Evolutionary conservation across 2,888 invertebrate species (phyloP), one percentile per base, ranked within the genome.

Genomic region (Drosophila mercatorum): DNA sequence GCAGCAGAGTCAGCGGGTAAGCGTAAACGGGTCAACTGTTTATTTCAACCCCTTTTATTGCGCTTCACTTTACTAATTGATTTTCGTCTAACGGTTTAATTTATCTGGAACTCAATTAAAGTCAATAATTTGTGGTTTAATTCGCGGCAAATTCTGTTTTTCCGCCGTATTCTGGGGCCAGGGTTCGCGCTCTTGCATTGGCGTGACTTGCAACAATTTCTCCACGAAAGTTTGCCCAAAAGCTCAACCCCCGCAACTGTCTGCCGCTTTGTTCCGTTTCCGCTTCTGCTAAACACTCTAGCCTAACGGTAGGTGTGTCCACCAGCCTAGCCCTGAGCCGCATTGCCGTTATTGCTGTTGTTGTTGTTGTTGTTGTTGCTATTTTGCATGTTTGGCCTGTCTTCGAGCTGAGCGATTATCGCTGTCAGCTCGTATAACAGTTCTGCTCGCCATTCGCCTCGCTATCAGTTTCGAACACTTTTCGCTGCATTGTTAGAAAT

Each of bases 181-280:
- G 85, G 83, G 82, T 80, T 83, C 73, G 66, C 73, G 72, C 55
- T 79, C 75, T 78, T 63, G 73, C 83, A 82, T 74, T 87, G 62
- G 88, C 86, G 86, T 86, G 86, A 88, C 82, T 79, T 63, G 72
- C 63, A 69, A 58, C 83, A 83, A 86, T 86, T 86, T 86, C 70
- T 86, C 83, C 71, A 77, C 1, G 0, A 62, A 68, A 53, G 73
- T 77, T 41, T 41, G 11, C 55, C 55, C 78, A 72, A 69, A 77
- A 72, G 53, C 69, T 78, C 68, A 75, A 44, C 60, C 34, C 22
- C 22, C 22, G 22, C 22, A 22, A 22, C 22, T 79, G 85, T 82
- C 83, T 83, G 78, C 78, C 74, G 82, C 78, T 81, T 80, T 86
- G 88, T 88, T 87, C 87, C 84, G 84, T 81, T 88, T 87, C 87